Conservation (phyloP, 2,113 vertebrate genomes). For the Pelvicachromis taeniatus region DNA sequence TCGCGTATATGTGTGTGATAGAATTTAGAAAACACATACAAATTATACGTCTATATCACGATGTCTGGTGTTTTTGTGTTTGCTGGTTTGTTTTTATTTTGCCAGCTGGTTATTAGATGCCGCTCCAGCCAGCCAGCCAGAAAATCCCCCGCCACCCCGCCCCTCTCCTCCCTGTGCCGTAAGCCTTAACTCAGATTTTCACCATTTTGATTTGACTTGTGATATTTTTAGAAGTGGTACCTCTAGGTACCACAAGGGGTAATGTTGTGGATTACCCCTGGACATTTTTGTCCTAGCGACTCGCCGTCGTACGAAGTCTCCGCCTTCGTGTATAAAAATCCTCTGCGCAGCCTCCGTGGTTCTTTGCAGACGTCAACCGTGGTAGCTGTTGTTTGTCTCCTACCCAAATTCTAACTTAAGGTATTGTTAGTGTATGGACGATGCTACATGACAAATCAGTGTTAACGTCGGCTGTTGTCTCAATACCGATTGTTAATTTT, state of each 20-base stretch:
- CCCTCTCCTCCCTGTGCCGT: too few relatives aligned
- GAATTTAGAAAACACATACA: too few relatives aligned
- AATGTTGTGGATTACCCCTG: background rate
- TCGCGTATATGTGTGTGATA: too few relatives aligned
- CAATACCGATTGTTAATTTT: background rate
- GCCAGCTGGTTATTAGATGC: too few relatives aligned
- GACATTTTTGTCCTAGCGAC: background rate
- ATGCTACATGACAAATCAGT: background rate
- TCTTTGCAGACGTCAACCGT: constrained; percentile 21
- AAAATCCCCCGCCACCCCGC: too few relatives aligned
- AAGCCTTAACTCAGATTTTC: background rate
- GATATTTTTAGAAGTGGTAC: background rate
- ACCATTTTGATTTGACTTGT: background rate
- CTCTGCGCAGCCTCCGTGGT: background rate
- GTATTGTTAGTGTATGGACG: background rate
- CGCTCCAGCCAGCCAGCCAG: too few relatives aligned
- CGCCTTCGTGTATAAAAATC: constrained; percentile 1
- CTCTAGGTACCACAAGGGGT: background rate
- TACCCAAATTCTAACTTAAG: background rate
- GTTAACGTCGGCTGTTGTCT: background rate
- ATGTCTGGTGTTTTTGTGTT: too few relatives aligned
- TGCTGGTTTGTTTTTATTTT: too few relatives aligned
- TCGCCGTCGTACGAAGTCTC: constrained; percentile 22
- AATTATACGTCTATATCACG: too few relatives aligned
- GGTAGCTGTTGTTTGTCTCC: rapidly evolving